Conservation (phyloP, 2,113 vertebrate species). For the Gasterosteus aculeatus region DNA sequence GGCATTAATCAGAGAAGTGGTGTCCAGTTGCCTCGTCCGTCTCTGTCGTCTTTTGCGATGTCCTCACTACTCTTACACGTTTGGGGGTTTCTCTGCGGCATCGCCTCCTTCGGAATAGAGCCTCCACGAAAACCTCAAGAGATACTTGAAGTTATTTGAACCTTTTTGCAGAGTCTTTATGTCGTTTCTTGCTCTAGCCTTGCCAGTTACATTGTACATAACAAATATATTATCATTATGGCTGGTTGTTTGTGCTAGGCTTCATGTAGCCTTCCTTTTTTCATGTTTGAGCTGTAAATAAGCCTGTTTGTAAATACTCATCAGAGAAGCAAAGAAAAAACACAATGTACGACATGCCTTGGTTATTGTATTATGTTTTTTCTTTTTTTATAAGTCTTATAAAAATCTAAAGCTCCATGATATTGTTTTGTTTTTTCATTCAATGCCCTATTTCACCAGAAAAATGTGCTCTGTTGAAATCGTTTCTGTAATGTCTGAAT, state of each 20-base stretch:
- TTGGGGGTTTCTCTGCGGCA: conserved; percentile 31
- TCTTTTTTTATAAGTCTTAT: conserved; percentile 76
- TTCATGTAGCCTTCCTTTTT: conserved; percentile 58
- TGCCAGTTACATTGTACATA: conserved; percentile 77
- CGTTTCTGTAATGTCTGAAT: background rate
- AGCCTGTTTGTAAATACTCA: conserved; percentile 77
- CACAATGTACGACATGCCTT: conserved; percentile 74
- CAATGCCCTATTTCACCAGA: background rate
- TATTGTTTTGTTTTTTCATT: conserved; percentile 41
- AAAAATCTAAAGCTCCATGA: conserved; percentile 65
- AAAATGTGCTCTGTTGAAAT: background rate
- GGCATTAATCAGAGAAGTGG: conserved; percentile 63
- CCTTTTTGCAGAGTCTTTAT: conserved; percentile 53
- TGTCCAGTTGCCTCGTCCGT: conserved; percentile 40
- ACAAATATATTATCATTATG: conserved; percentile 70
- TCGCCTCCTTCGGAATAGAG: conserved; percentile 55
- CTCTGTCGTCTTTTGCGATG: background rate
- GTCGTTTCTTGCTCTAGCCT: conserved; percentile 64
- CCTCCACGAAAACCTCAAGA: conserved; percentile 71
- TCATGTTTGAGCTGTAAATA: conserved; percentile 75
- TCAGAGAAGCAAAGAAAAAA: conserved; percentile 74
- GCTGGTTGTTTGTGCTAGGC: conserved; percentile 71
- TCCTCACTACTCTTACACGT: conserved; percentile 53
- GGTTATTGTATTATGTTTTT: conserved; percentile 71
- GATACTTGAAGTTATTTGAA: conserved; percentile 79